Base-by-base conservation (phyloP, 2,113 vertebrate species). In the Brachypodius melanocephalos region DNA sequence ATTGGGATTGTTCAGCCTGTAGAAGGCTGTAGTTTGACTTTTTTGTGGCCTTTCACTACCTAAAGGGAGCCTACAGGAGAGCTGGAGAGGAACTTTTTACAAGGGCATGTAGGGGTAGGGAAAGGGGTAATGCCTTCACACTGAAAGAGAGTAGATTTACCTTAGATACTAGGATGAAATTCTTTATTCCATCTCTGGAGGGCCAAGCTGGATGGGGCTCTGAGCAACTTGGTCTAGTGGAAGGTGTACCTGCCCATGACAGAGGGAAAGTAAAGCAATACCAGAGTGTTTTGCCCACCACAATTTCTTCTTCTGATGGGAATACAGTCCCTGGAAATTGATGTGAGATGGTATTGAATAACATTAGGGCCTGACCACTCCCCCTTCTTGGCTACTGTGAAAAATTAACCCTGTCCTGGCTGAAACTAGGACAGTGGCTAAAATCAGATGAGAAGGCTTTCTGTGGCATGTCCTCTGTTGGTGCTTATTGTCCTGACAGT, bases 251-350 rank as follows among this genome's bases (percentile, higher is more conserved):
- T 67, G n/a, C 38, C 45, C 20, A 15, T 29, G 32, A 20, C 38
- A 52, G 29, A 66, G 28, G n/a, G 17, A 22, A 51, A 32, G 26
- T 51, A 85, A 76, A 67, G 17, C 83, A 76, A 59, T 59, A 43
- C 26, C 2, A 0, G 26, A 32, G 11, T 0, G 0, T 67, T 76
- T 59, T 32, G 11, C 14, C 17, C 4, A 8, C 61, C 16, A 26
- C 1, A 5, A 5, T 67, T 76, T 76, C 11, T 67, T 17, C 26
- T 26, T 65, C 52, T 67, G 52, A 67, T 1, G 2, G 11, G 32
- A 51, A 32, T 67, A 32, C 14, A 8, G 15, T 36, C 26, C 45
- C 26, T 86, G 32, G 38, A 36, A 68, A 45, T 31, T 32, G 26
- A 28, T 43, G 46, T 32, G 62, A 59, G 32, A 32, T 28, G 17